phyloP scores from a whole-genome alignment of 2,113 vertebrate genomes.

The Rhinoptilus africanus region DNA sequence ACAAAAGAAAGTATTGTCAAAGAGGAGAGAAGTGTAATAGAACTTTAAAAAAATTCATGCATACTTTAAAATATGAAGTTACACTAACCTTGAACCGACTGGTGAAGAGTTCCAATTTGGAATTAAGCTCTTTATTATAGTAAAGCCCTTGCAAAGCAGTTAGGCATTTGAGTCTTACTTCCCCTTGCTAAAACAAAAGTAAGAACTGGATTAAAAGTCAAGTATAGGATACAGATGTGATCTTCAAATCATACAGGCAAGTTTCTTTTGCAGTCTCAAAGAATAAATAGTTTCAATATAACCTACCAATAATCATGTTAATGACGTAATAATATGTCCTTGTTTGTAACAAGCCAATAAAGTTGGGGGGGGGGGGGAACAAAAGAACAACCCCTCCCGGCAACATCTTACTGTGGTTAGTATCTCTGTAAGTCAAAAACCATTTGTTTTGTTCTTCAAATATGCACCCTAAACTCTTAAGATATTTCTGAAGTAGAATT shows the following conservation, averaged over 20 bases:
- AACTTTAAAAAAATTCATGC: background rate
- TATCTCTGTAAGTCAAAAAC: background rate
- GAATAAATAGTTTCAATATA: background rate
- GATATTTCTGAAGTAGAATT: background rate
- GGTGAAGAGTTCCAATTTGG: constrained; percentile 97
- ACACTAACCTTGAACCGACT: constrained; percentile 95
- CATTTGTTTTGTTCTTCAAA: background rate
- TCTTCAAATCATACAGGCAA: background rate
- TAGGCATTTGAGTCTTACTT: constrained; percentile 97
- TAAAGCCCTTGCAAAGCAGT: constrained; percentile 98
- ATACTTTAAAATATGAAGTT: background rate
- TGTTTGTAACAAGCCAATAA: background rate
- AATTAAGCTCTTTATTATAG: constrained; percentile 97
- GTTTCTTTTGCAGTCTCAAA: background rate
- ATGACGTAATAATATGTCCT: background rate
- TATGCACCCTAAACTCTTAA: background rate
- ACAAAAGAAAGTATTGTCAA: constrained; percentile 44
- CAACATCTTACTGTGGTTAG: background rate
- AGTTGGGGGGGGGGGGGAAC: background rate
- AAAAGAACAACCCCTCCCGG: background rate
- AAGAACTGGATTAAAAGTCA: constrained; percentile 53
- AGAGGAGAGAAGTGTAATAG: background rate
- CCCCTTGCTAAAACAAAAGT: constrained; percentile 88
- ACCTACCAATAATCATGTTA: background rate
- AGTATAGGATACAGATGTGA: background rate